These are phyloP conservation scores for Protobothrops flavoviridis DNA, from an alignment of 2,113 vertebrate species.

Conservation along the genomic window DNA sequence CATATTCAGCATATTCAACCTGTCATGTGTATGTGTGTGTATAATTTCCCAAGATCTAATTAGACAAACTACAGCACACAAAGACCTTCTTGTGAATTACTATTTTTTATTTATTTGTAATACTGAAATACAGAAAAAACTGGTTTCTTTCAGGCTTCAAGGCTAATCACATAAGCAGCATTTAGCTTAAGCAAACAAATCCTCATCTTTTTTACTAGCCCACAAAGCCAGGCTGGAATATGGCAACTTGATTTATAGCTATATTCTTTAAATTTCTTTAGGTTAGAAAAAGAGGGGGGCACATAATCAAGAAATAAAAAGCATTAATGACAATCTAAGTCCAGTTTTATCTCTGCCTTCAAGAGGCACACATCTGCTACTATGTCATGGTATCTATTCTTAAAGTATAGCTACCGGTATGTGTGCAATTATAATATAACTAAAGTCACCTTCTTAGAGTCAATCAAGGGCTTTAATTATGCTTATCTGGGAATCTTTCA, in stretches of 20 bases:
- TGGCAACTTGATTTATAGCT: background rate
- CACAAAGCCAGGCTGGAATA: background rate
- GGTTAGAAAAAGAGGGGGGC: background rate
- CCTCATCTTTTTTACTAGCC: background rate
- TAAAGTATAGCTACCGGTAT: background rate
- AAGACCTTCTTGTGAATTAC: background rate
- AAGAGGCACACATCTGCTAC: background rate
- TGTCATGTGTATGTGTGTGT: background rate
- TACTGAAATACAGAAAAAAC: background rate
- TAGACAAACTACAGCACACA: background rate
- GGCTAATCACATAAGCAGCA: background rate
- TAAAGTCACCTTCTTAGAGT: background rate
- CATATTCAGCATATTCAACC: background rate
- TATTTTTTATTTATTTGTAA: background rate
- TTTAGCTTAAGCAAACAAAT: background rate
- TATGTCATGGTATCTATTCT: background rate
- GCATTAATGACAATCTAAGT: background rate
- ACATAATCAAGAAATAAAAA: background rate
- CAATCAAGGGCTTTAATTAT: background rate
- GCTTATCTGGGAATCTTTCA: background rate
- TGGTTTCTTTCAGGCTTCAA: background rate
- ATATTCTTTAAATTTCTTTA: background rate
- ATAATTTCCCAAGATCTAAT: background rate
- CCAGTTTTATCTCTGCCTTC: background rate
- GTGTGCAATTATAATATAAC: background rate